A percentile compares a stretch with the other conserved stretches of the same genome.
Evolutionary conservation across 2,888 invertebrate species (phyloP).

Genomic region (Linnaemya vulpina): DNA sequence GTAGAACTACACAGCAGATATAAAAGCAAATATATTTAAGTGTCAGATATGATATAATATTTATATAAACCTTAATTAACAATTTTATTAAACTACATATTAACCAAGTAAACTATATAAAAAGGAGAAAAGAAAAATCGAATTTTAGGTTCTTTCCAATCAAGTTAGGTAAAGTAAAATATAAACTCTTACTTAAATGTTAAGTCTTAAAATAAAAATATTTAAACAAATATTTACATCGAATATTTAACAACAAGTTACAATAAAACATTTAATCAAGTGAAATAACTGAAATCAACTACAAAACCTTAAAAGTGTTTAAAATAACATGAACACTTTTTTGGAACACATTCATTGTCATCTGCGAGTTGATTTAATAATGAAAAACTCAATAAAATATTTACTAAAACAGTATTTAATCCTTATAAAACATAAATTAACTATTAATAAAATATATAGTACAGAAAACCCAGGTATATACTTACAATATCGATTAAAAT

Average conservation of each 20-base stretch:
- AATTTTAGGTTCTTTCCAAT: slow-evolving; percentile 59
- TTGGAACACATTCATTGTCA: background rate
- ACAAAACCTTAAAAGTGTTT: background rate
- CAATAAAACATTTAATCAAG: background rate
- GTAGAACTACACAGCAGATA: background rate
- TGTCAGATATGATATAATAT: slow-evolving; percentile 5
- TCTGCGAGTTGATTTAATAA: background rate
- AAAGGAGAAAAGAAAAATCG: slow-evolving; percentile 14
- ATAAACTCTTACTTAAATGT: background rate
- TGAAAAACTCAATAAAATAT: background rate
- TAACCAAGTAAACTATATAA: slow-evolving; percentile 13
- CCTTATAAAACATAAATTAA: background rate
- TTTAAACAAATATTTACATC: slow-evolving; percentile 10
- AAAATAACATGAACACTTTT: background rate
- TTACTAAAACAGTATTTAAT: slow-evolving; percentile 7
- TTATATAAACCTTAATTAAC: background rate
- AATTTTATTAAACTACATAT: slow-evolving; percentile 12
- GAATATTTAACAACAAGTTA: slow-evolving; percentile 11
- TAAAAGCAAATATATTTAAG: background rate
- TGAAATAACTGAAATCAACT: background rate
- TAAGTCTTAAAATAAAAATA: background rate
- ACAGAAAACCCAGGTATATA: slow-evolving; percentile 6
- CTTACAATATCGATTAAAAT: slow-evolving; percentile 1
- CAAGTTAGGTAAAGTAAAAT: slow-evolving; percentile 21
- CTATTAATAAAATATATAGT: background rate